Evolutionary conservation across 2,797 vertebrate species (phyloP).

Genomic region (Hapalemur alaotrensis): DNA sequence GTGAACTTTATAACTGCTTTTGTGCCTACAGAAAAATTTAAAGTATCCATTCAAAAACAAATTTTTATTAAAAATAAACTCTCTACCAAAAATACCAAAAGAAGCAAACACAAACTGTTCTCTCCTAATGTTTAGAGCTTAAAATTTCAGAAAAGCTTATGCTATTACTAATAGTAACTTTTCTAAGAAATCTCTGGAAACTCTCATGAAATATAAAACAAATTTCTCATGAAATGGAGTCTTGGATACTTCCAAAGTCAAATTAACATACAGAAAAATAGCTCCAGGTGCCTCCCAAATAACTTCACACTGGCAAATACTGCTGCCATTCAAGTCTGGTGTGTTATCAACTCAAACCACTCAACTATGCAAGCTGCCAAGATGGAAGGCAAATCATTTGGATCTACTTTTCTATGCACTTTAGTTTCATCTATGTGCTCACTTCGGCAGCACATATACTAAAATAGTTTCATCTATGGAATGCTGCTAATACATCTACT

Average conservation of each 20-base stretch:
- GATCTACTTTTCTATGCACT: neutral
- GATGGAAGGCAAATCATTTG: neutral
- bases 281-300: neutral
- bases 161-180: neutral
- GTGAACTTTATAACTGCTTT: neutral
- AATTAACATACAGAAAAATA: neutral
- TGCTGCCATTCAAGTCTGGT: neutral
- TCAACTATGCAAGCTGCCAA: neutral
- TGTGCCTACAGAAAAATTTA: neutral
- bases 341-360: neutral
- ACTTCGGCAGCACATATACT: no score
- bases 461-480: neutral
- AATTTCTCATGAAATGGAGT: neutral
- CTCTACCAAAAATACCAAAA: neutral
- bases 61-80: neutral
- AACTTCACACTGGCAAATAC: neutral
- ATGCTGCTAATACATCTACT: neutral
- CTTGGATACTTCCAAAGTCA: neutral
- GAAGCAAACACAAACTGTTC: neutral
- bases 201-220: neutral
- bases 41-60: neutral
- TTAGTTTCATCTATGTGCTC: neutral
- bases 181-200: neutral
- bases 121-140: neutral
- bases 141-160: neutral